A percentile compares a stretch with the other conserved stretches of the same genome.
Evolutionary conservation across 2,113 vertebrate genomes (phyloP).

Genomic region (Accipiter cooperii): DNA sequence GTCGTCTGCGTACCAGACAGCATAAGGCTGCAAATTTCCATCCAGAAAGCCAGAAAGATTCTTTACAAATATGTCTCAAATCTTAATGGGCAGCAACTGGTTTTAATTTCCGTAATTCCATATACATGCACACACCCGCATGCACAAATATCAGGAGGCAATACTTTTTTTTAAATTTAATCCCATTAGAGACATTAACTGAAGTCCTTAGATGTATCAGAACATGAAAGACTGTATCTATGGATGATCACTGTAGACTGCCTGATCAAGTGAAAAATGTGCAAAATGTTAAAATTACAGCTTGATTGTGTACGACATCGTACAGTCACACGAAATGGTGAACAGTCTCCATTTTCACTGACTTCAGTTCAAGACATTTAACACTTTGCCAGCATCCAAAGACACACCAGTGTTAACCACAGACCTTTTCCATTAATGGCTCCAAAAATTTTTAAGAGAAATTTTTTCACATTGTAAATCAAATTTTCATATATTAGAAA

Average conservation of each 20-base stretch:
- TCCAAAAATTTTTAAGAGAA: background rate
- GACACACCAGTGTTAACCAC: background rate
- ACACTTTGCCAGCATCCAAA: background rate
- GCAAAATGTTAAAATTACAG: background rate
- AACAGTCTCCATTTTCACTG: background rate
- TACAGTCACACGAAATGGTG: background rate
- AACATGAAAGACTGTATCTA: background rate
- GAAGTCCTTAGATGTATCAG: background rate
- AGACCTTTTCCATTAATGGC: background rate
- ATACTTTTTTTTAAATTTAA: background rate
- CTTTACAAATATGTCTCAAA: background rate
- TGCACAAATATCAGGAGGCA: background rate
- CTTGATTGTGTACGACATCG: background rate
- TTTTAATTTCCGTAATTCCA: background rate
- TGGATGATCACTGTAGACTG: background rate
- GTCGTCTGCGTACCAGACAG: background rate
- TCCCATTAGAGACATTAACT: background rate
- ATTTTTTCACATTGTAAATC: background rate
- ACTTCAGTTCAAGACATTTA: background rate
- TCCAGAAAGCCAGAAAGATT: background rate
- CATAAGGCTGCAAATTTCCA: background rate
- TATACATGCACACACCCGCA: fast-evolving
- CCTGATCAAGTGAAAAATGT: background rate
- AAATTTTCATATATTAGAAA: background rate
- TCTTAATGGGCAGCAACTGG: background rate